These are phyloP conservation scores for Lepas anatifera DNA, from an alignment of 2,888 invertebrate genomes.

Conservation along the genomic window DNA sequence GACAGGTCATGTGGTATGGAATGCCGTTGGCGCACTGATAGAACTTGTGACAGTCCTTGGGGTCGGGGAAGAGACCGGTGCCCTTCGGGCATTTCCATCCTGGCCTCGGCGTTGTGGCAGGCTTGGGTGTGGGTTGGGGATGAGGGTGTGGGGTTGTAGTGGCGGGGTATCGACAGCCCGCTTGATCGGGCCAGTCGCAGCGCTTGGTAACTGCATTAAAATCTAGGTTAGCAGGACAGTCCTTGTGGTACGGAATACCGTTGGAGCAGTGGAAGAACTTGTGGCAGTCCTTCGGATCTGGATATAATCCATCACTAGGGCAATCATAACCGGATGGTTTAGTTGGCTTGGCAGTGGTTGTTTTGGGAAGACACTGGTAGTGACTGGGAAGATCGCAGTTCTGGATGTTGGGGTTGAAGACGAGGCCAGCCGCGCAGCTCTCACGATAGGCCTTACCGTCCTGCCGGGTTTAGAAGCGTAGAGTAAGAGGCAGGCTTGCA, in stretches of 20 bases:
- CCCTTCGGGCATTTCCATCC: background rate
- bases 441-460: slow-evolving; percentile 20
- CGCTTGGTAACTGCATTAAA: too few relatives aligned
- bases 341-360: too few relatives aligned
- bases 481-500: background rate
- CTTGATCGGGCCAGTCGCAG: too few relatives aligned
- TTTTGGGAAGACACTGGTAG: background rate
- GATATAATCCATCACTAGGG: too few relatives aligned
- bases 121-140: background rate
- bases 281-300: slow-evolving; percentile 22
- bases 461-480: too few relatives aligned
- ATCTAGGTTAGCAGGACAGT: slow-evolving; percentile 22
- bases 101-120: too few relatives aligned
- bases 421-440: slow-evolving; percentile 22
- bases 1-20: background rate
- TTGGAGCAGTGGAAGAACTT: slow-evolving; percentile 25
- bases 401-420: slow-evolving; percentile 21
- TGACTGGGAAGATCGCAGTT: slow-evolving; percentile 20
- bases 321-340: too few relatives aligned
- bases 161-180: too few relatives aligned
- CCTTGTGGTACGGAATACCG: slow-evolving; percentile 17
- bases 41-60: background rate
- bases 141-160: background rate
- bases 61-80: slow-evolving; percentile 23
- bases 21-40: too few relatives aligned